phyloP scores from a whole-genome alignment of 2,113 vertebrate genomes.

The Thunnus maccoyii region DNA sequence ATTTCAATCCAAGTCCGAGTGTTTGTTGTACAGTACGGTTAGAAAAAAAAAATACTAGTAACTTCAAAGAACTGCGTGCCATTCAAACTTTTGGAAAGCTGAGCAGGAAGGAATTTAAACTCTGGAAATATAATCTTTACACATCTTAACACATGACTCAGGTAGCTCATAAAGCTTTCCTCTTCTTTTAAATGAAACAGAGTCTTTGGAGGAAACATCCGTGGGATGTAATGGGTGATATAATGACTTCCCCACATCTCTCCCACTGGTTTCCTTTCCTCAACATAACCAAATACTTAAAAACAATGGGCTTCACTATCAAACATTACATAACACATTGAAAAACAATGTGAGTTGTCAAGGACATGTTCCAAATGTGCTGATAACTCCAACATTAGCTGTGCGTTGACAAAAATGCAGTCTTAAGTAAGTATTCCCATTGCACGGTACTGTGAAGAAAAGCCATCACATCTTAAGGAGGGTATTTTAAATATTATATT shows the following conservation, averaged over 20 bases:
- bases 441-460: neutral
- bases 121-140: neutral
- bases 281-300: constrained; percentile 14
- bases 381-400: neutral
- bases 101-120: constrained; percentile 6
- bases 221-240: constrained; percentile 38
- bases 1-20: neutral
- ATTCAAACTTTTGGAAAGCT: constrained; percentile 5
- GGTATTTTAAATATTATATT: neutral
- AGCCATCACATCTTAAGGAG: neutral
- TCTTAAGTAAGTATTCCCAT: neutral
- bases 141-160: constrained; percentile 20
- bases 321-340: constrained; percentile 33
- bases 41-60: neutral
- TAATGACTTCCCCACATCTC: constrained; percentile 37
- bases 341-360: constrained; percentile 24
- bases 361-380: constrained; percentile 2
- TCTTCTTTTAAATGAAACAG: neutral
- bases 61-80: neutral
- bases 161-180: constrained; percentile 2
- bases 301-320: constrained; percentile 63
- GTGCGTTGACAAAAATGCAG: neutral
- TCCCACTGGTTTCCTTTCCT: constrained; percentile 59
- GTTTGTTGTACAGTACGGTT: neutral
- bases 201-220: constrained; percentile 42